Percentiles rank a stretch among this genome's conserved stretches.
Evolutionary conservation across 1,140 invertebrate species (phyloP).

Genomic region (Dendroctonus ponderosae): DNA sequence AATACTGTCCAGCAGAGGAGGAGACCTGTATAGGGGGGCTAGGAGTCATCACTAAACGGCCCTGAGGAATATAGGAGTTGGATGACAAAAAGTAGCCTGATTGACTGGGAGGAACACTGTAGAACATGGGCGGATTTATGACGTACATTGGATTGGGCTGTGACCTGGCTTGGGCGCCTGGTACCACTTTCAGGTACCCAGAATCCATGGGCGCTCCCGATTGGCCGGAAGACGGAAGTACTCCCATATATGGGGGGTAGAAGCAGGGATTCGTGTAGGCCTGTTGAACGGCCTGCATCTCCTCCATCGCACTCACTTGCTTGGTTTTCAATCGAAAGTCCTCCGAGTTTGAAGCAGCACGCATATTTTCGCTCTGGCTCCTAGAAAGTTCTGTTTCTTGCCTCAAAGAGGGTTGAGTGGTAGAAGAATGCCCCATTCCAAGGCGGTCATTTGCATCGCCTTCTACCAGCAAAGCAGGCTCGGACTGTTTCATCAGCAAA

Average conservation of each 20-base stretch:
- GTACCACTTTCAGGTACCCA: conserved; percentile 32
- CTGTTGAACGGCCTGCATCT: conserved; percentile 36
- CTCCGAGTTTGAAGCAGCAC: conserved; percentile 9
- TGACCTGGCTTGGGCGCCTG: conserved; percentile 19
- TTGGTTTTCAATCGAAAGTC: conserved; percentile 26
- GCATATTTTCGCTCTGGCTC: too few relatives aligned
- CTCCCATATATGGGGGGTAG: conserved; percentile 35
- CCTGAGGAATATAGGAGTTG: conserved; percentile 5
- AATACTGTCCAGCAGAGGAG: conserved; percentile 42
- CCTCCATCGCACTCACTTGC: conserved; percentile 22
- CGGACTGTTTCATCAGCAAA: too few relatives aligned
- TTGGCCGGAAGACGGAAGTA: conserved; percentile 29
- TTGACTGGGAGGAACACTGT: conserved; percentile 26
- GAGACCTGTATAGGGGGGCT: conserved; percentile 33
- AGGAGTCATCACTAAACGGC: background rate
- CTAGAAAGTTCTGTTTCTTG: too few relatives aligned
- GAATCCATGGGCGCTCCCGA: conserved; percentile 28
- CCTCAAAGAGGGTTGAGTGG: too few relatives aligned
- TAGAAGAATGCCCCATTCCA: too few relatives aligned
- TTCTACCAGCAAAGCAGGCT: too few relatives aligned
- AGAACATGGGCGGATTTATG: conserved; percentile 40
- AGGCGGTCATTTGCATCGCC: too few relatives aligned
- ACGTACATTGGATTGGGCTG: conserved; percentile 34
- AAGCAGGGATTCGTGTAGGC: conserved; percentile 38
- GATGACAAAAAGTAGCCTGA: background rate